phyloP scores from a whole-genome alignment of 2,888 invertebrate genomes.

The Folsomia manolachei region DNA sequence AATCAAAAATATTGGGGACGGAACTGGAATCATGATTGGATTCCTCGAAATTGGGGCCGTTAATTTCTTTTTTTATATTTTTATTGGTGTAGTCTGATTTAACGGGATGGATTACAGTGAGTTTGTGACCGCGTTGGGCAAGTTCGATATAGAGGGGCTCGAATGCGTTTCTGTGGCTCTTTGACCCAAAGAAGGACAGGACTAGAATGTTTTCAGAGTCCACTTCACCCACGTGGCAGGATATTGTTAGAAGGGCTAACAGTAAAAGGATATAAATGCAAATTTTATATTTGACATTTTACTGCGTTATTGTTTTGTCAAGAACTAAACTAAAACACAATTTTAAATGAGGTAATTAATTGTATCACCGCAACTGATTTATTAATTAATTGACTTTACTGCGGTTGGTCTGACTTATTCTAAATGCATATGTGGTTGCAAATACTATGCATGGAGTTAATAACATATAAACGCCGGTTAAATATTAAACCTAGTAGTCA shows the following conservation, averaged over 20 bases:
- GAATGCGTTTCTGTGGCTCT: slow-evolving; percentile 58
- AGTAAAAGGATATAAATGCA: too few species aligned
- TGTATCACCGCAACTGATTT: too few species aligned
- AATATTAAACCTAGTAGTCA: too few species aligned
- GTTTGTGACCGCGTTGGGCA: slow-evolving; percentile 59
- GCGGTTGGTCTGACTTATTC: too few species aligned
- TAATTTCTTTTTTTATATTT: slow-evolving; percentile 48
- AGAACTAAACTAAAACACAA: too few species aligned
- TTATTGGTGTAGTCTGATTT: slow-evolving; percentile 55
- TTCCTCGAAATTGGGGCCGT: slow-evolving; percentile 18
- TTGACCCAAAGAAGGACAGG: slow-evolving; percentile 57
- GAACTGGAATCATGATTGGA: slow-evolving; percentile 8
- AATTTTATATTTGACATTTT: too few species aligned
- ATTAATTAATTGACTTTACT: too few species aligned
- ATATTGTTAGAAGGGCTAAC: not conserved
- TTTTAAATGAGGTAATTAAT: too few species aligned
- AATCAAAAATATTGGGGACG: slow-evolving; percentile 3
- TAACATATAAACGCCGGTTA: too few species aligned
- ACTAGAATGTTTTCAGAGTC: slow-evolving; percentile 55
- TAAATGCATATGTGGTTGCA: too few species aligned
- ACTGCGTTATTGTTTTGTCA: too few species aligned
- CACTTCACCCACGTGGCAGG: not conserved
- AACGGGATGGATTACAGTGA: slow-evolving; percentile 58
- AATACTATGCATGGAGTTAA: too few species aligned
- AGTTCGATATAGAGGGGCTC: slow-evolving; percentile 58